phyloP scores from a whole-genome alignment of 2,888 invertebrate genomes.

The Dorcus hopei region DNA sequence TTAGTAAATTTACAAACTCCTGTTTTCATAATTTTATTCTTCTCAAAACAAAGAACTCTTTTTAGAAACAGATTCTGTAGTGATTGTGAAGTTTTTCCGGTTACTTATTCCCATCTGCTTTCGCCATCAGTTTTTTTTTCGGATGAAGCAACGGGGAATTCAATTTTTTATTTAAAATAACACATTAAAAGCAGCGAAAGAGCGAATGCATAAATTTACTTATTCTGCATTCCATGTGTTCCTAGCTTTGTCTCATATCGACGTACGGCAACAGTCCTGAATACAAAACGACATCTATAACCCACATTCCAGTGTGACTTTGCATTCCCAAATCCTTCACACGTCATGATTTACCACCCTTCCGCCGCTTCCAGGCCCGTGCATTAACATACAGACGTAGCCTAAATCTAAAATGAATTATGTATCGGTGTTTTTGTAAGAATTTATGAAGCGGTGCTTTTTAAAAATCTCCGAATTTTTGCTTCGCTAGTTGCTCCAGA shows the following conservation, averaged over 20 bases:
- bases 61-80: no score
- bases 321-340: conserved; percentile 35
- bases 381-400: conserved; percentile 18
- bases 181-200: not conserved
- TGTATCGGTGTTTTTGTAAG: conserved; percentile 4
- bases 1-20: no score
- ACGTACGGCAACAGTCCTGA: conserved; percentile 32
- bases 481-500: no score
- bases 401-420: conserved; percentile 16
- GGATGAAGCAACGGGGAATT: no score
- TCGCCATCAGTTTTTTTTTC: no score
- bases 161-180: not conserved
- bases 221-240: conserved; percentile 13
- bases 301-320: conserved; percentile 36
- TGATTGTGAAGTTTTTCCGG: no score
- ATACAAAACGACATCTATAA: conserved; percentile 39
- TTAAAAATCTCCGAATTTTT: not conserved
- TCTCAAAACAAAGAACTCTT: no score
- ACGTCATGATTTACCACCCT: conserved; percentile 28
- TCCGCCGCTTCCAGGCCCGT: conserved; percentile 12
- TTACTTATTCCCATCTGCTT: no score
- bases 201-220: conserved; percentile 11
- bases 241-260: conserved; percentile 29
- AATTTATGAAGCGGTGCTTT: not conserved
- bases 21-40: no score